These are phyloP conservation scores for Falco rusticolus DNA, from an alignment of 2,797 vertebrate species.

Conservation along the genomic window DNA sequence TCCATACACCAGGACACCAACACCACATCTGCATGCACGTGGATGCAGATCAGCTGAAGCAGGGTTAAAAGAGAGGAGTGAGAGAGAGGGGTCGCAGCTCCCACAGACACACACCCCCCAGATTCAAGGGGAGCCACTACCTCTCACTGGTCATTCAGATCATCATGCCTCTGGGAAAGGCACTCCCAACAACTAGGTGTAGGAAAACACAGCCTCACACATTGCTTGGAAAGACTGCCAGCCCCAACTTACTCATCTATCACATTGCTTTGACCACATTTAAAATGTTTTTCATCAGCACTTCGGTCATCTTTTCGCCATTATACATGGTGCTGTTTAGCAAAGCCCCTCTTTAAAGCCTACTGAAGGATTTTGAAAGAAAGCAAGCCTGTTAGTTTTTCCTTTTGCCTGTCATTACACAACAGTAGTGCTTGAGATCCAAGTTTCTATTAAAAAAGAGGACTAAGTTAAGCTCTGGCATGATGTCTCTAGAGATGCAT, in stretches of 20 bases:
- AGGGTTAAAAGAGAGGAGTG: background rate
- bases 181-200: background rate
- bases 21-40: fast-evolving
- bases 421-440: slow-evolving; percentile 25
- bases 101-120: background rate
- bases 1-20: background rate
- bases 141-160: background rate
- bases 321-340: background rate
- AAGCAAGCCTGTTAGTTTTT: slow-evolving; percentile 4
- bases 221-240: background rate
- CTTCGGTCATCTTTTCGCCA: background rate
- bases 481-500: slow-evolving; percentile 36
- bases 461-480: slow-evolving; percentile 54
- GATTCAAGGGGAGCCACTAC: background rate
- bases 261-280: background rate
- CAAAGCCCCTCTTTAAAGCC: slow-evolving; percentile 16
- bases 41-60: background rate
- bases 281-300: slow-evolving; percentile 24
- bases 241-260: background rate
- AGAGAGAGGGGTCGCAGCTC: background rate
- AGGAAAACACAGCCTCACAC: background rate
- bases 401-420: slow-evolving; percentile 45
- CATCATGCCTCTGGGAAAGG: background rate
- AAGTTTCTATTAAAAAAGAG: slow-evolving; percentile 57
- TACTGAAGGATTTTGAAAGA: background rate